Conservation (phyloP, 2,888 invertebrate species). For the Timandra comae region DNA sequence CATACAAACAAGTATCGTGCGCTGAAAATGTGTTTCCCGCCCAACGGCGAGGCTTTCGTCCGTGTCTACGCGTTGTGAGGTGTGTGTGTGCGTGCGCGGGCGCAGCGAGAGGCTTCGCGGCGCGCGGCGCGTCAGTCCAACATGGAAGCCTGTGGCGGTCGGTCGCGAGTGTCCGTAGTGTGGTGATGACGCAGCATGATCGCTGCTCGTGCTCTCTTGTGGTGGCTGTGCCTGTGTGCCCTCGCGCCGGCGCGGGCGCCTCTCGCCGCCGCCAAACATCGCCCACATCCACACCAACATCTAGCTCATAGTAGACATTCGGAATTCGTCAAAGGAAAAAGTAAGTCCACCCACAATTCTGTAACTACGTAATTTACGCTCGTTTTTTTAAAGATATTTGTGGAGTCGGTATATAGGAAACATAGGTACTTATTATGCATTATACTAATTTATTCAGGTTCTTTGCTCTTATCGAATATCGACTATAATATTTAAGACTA, state of each 20-base stretch:
- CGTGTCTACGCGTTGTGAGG: too few species aligned
- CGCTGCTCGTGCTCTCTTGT: conserved; percentile 59
- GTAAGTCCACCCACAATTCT: conserved; percentile 80
- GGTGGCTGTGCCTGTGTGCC: conserved; percentile 55
- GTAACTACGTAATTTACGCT: too few species aligned
- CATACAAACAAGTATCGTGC: too few species aligned
- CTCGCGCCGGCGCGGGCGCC: conserved; percentile 39
- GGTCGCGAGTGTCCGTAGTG: conserved; percentile 50
- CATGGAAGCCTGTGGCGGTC: conserved; percentile 60
- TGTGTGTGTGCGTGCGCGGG: conserved; percentile 55
- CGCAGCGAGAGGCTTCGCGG: conserved; percentile 50
- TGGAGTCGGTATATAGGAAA: too few species aligned
- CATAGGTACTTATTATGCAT: too few species aligned
- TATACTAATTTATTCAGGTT: too few species aligned
- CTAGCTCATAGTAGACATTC: conserved; percentile 64
- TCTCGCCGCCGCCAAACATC: conserved; percentile 42
- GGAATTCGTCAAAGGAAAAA: conserved; percentile 87
- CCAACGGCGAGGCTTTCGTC: conserved; percentile 31
- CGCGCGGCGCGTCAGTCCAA: conserved; percentile 59
- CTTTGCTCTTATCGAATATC: too few species aligned
- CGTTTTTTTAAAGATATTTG: too few species aligned
- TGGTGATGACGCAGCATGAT: conserved; percentile 73
- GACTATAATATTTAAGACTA: conserved; percentile 22
- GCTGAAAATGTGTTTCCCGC: too few species aligned
- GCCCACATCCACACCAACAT: conserved; percentile 40